A percentile compares a stretch with the other conserved stretches of the same genome.
Evolutionary conservation across 2,113 vertebrate genomes (phyloP).

Genomic region (Oreochromis aureus): DNA sequence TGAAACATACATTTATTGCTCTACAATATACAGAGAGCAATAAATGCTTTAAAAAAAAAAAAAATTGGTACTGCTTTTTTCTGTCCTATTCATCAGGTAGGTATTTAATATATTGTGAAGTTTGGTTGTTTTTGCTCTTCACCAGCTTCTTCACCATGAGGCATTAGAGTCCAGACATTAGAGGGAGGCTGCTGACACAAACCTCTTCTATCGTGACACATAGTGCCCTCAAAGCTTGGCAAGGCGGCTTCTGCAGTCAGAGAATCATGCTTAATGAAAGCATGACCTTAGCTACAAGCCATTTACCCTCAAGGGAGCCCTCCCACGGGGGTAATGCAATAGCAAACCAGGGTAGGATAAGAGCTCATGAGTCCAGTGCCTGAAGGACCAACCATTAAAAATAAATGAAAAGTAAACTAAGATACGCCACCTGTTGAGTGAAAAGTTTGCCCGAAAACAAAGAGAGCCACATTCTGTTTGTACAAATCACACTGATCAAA

Average conservation of each 20-base stretch:
- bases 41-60: neutral
- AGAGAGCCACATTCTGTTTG: slow-evolving; percentile 41
- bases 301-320: slow-evolving; percentile 2
- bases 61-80: neutral
- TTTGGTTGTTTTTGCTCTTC: neutral
- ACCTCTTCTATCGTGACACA: neutral
- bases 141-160: neutral
- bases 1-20: neutral
- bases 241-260: neutral
- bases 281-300: slow-evolving; percentile 14
- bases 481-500: slow-evolving; percentile 64
- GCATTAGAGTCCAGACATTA: neutral
- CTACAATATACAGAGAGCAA: neutral
- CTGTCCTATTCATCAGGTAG: neutral
- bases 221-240: neutral
- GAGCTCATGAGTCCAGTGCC: neutral
- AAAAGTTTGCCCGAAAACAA: slow-evolving; percentile 42
- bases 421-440: slow-evolving; percentile 40
- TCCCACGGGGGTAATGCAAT: neutral
- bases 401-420: slow-evolving; percentile 64
- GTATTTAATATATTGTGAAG: neutral
- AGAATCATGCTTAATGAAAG: slow-evolving; percentile 1
- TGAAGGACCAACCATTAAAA: slow-evolving; percentile 41
- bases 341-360: neutral
- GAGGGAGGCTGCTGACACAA: neutral